Conservation (phyloP, 2,888 invertebrate genomes). For the Dicyrtoma fusca region DNA sequence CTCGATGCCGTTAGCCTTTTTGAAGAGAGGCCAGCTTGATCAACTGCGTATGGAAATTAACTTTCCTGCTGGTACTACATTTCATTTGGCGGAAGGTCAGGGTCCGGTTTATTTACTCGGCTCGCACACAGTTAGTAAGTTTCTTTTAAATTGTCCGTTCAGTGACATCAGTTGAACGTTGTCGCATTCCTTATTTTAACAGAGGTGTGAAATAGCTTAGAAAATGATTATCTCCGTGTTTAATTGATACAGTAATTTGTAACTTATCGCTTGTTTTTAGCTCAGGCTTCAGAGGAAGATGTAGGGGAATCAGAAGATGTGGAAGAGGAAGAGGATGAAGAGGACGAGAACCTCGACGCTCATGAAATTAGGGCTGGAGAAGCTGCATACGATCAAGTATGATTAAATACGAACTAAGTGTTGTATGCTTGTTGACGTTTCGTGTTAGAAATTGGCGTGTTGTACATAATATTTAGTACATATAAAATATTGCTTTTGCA, state of each 20-base stretch:
- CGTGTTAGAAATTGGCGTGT: too few relatives aligned
- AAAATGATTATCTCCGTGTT: background rate
- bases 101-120: slow-evolving; percentile 21
- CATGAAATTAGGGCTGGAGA: slow-evolving; percentile 5
- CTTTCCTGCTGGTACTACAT: slow-evolving; percentile 30
- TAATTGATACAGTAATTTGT: background rate
- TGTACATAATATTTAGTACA: too few relatives aligned
- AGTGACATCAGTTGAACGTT: too few relatives aligned
- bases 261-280: slow-evolving; percentile 8
- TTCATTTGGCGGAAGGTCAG: slow-evolving; percentile 14
- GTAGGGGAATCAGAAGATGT: slow-evolving; percentile 23
- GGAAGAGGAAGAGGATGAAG: slow-evolving; percentile 29
- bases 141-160: background rate
- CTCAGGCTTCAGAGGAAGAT: slow-evolving; percentile 28
- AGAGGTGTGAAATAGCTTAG: too few relatives aligned
- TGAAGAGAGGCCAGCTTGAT: slow-evolving; percentile 6
- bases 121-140: slow-evolving; percentile 20
- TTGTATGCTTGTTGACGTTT: background rate
- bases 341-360: slow-evolving; percentile 12
- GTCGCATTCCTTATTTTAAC: too few relatives aligned
- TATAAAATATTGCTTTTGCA: background rate
- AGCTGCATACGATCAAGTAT: background rate
- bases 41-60: background rate
- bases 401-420: background rate
- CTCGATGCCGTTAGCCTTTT: slow-evolving; percentile 5